phyloP scores from a whole-genome alignment of 2,888 invertebrate species.

The Sthenelais limicola region DNA sequence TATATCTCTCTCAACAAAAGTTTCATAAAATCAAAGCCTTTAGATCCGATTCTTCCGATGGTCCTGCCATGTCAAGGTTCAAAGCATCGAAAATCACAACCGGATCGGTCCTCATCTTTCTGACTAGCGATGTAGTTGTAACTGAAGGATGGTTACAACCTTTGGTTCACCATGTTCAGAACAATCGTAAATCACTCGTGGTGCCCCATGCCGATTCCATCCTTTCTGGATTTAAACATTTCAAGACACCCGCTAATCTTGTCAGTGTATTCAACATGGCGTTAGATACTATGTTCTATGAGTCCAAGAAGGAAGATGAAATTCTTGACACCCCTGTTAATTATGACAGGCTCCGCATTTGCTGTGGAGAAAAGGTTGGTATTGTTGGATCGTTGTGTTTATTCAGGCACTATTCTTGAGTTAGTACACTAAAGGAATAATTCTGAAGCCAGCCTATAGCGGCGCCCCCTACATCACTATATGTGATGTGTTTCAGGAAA shows the following conservation, averaged over 20 bases:
- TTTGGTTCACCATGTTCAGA: conserved; percentile 47
- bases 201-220: conserved; percentile 52
- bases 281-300: conserved; percentile 48
- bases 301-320: conserved; percentile 26
- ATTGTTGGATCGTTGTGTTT: no score
- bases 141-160: conserved; percentile 55
- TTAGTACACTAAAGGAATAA: no score
- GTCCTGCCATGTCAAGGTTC: conserved; percentile 48
- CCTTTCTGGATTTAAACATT: conserved; percentile 48
- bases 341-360: conserved; percentile 53
- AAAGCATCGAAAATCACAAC: conserved; percentile 51
- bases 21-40: conserved; percentile 42
- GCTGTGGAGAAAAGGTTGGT: conserved; percentile 49
- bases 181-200: conserved; percentile 42
- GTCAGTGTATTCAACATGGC: conserved; percentile 48
- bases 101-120: conserved; percentile 50
- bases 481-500: no score
- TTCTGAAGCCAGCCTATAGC: no score
- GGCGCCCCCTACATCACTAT: no score
- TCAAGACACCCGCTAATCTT: conserved; percentile 46
- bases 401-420: no score
- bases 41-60: conserved; percentile 49
- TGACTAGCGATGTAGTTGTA: conserved; percentile 48
- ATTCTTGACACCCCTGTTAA: conserved; percentile 46
- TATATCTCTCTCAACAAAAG: conserved; percentile 44